phyloP scores from a whole-genome alignment of 1,140 invertebrate genomes.

The Zaprionus taronus region DNA sequence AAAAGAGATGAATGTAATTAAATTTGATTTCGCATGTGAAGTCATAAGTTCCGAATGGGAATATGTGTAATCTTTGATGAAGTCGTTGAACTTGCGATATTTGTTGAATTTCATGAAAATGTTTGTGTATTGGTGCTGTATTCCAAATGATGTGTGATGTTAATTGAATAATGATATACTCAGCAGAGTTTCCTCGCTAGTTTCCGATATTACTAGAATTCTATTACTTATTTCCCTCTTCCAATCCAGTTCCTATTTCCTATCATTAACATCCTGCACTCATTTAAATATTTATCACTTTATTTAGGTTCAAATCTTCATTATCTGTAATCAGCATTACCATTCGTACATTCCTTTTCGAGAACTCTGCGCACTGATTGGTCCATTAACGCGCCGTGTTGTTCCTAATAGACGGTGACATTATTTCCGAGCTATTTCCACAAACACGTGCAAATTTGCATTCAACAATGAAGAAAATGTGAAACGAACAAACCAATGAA shows the following conservation, averaged over 20 bases:
- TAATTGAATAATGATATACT: too few species aligned
- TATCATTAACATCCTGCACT: neutral
- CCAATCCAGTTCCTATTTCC: neutral
- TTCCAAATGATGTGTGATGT: too few species aligned
- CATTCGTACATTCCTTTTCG: slow-evolving; percentile 13
- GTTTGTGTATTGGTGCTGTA: too few species aligned
- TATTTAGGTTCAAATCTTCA: neutral
- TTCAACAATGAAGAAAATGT: slow-evolving; percentile 15
- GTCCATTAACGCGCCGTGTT: slow-evolving; percentile 34
- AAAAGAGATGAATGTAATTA: neutral
- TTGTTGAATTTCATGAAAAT: neutral
- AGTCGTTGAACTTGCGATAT: neutral
- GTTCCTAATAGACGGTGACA: slow-evolving; percentile 44
- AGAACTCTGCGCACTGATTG: slow-evolving; percentile 31
- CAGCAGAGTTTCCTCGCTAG: too few species aligned
- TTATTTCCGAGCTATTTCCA: slow-evolving; percentile 40
- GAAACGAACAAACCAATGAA: neutral
- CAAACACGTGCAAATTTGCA: slow-evolving; percentile 52
- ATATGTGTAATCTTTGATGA: neutral
- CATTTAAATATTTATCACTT: slow-evolving; percentile 17
- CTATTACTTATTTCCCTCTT: too few species aligned
- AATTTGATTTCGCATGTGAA: neutral
- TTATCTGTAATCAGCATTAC: neutral
- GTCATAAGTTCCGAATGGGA: neutral
- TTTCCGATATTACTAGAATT: too few species aligned